Base-by-base conservation (phyloP, 2,888 invertebrate genomes). In the Ctena decussata region DNA sequence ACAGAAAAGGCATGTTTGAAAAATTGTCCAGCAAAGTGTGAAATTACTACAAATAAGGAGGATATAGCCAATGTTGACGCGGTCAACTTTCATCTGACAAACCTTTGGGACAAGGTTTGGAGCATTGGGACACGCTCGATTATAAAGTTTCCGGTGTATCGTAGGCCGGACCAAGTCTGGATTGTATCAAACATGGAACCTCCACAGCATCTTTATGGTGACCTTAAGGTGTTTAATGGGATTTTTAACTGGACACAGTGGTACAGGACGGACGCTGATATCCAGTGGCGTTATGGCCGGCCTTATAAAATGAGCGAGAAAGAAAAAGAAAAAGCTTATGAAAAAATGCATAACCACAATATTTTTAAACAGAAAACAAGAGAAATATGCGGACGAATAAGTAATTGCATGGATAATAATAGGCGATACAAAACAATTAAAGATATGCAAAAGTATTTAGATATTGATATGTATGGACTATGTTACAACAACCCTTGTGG, bases 191-290 rank as follows among this genome's bases (percentile, higher is more conserved):
- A 91, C 49, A 80, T 91, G 65, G 93, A 93, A 77, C 93, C 93
- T 0, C 91, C 93, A 5, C 85, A 89, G 5, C 84, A 90, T 32
- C 82, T 91, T 11, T 92, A 89, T 49, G 84, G 92, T 32, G 84
- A 89, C 69, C 73, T 89, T 21, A 76, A 41, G 6, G 79, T 84
- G 30, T 84, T 91, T 11, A 88, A 87, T 27, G 87, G 88, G 0
- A 27, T 91, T 11, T 93, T 93, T 77, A 93, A 93, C 80, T 93
- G 93, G 93, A 93, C 93, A 0, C 84, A 86, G 12, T 91, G 89
- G 85, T 92, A 93, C 80, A 83, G 93, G 32, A 72, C 80, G 37
- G 93, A 93, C 77, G 87, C 93, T 0, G 90, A 91, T 39, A 88
- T 93, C 3, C 83, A 84, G 0, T 89, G 90, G 24, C 86, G 87